phyloP scores from a whole-genome alignment of 2,113 vertebrate genomes.

The Excalfactoria chinensis region DNA sequence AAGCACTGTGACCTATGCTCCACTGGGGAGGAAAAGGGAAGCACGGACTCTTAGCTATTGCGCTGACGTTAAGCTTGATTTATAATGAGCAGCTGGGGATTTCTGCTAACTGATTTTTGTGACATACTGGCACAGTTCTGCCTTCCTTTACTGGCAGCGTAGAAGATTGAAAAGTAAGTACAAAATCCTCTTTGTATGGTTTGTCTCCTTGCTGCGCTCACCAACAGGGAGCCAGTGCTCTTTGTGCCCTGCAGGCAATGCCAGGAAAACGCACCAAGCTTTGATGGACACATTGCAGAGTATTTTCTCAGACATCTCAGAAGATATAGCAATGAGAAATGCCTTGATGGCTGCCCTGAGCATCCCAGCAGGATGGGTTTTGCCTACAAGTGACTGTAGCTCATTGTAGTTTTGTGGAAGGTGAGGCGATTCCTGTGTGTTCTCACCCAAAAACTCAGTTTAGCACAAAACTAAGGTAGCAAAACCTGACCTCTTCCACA shows the following conservation, averaged over 20 bases:
- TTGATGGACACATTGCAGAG: background rate
- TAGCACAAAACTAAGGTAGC: background rate
- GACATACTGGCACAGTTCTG: background rate
- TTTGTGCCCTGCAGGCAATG: background rate
- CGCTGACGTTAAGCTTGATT: background rate
- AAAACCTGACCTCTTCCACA: background rate
- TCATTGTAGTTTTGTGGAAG: background rate
- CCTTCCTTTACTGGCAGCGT: background rate
- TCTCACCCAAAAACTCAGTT: background rate
- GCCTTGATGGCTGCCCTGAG: background rate
- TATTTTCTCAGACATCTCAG: background rate
- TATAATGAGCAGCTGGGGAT: background rate
- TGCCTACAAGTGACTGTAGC: background rate
- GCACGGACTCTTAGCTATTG: fast-evolving
- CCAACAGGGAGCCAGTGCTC: background rate
- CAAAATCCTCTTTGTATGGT: background rate
- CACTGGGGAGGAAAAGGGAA: background rate
- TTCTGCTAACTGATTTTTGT: background rate
- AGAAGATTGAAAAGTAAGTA: background rate
- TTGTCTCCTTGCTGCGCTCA: background rate
- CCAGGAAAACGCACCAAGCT: background rate
- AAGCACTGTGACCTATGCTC: fast-evolving
- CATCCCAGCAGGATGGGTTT: background rate
- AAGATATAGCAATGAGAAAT: background rate
- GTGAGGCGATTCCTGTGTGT: background rate